A percentile compares a stretch with the other conserved stretches of the same genome.
Conservation (phyloP, 2,797 vertebrate species). For the Distichodus sexfasciatus region DNA sequence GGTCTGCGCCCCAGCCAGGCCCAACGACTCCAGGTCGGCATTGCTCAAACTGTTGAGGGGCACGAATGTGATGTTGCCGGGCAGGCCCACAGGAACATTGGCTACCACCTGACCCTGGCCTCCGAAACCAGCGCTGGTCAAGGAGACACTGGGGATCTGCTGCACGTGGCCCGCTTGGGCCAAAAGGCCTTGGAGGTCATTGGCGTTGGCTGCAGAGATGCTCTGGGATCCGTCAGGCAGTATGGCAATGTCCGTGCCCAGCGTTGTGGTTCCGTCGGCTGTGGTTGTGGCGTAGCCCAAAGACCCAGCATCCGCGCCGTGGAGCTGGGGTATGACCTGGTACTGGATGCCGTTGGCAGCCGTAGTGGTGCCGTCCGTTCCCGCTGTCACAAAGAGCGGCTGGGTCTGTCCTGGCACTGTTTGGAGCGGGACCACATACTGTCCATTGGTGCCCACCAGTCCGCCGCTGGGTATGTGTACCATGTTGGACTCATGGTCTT, state of each 20-base stretch:
- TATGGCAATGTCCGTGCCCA: constrained; percentile 85
- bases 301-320: constrained; percentile 85
- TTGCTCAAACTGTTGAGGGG: constrained; percentile 86
- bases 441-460: constrained; percentile 92
- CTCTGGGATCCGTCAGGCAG: constrained; percentile 87
- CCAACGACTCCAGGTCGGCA: constrained; percentile 95
- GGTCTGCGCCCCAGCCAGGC: constrained; percentile 90
- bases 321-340: constrained; percentile 98
- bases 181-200: constrained; percentile 86
- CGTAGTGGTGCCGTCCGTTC: constrained; percentile 86
- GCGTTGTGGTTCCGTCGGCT: constrained; percentile 81
- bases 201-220: constrained; percentile 78
- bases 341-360: constrained; percentile 92
- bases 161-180: constrained; percentile 88
- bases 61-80: constrained; percentile 96
- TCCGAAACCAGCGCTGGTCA: constrained; percentile 82
- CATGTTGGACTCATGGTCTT: constrained; percentile 93
- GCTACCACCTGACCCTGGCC: constrained; percentile 83
- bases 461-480: constrained; percentile 91
- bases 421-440: constrained; percentile 95
- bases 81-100: constrained; percentile 87
- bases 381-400: constrained; percentile 94
- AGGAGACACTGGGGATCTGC: constrained; percentile 89
- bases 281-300: constrained; percentile 86
- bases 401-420: constrained; percentile 87